A percentile compares a stretch with the other conserved stretches of the same genome.
Evolutionary conservation across 2,113 vertebrate genomes (phyloP).

Genomic region (Crotophaga sulcirostris): DNA sequence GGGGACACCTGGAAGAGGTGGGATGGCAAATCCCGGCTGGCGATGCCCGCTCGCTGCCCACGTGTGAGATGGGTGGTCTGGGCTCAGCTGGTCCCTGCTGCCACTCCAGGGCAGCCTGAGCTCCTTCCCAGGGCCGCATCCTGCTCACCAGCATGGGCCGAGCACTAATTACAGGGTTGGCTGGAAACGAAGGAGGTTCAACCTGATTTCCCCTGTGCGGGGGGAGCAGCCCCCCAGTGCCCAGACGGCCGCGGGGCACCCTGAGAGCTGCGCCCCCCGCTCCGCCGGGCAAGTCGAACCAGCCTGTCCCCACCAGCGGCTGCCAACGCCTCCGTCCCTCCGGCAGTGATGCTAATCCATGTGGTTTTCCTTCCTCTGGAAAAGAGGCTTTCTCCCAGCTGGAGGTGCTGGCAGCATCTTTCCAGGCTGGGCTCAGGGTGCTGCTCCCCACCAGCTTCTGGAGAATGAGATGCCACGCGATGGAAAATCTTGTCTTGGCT

Average conservation of each 20-base stretch:
- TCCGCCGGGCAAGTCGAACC: background rate
- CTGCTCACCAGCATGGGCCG: background rate
- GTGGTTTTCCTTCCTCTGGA: background rate
- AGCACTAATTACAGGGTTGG: background rate
- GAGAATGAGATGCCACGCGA: accelerated
- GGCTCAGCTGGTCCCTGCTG: background rate
- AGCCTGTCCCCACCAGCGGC: background rate
- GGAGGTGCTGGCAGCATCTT: background rate
- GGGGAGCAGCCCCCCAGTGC: background rate
- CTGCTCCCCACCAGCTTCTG: background rate
- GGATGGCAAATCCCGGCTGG: accelerated
- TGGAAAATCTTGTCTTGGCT: background rate
- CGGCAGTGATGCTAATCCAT: background rate
- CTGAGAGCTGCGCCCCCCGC: background rate
- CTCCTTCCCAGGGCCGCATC: background rate
- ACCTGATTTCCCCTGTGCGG: background rate
- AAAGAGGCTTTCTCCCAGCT: background rate
- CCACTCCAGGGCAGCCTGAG: accelerated
- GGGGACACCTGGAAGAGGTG: accelerated
- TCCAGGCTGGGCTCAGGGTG: background rate
- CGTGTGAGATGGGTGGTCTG: background rate
- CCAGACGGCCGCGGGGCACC: background rate
- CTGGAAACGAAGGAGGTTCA: background rate
- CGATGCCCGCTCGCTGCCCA: accelerated
- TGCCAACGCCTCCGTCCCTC: background rate